Conservation (phyloP, 1,140 invertebrate species). For the Drosophila leontia region DNA sequence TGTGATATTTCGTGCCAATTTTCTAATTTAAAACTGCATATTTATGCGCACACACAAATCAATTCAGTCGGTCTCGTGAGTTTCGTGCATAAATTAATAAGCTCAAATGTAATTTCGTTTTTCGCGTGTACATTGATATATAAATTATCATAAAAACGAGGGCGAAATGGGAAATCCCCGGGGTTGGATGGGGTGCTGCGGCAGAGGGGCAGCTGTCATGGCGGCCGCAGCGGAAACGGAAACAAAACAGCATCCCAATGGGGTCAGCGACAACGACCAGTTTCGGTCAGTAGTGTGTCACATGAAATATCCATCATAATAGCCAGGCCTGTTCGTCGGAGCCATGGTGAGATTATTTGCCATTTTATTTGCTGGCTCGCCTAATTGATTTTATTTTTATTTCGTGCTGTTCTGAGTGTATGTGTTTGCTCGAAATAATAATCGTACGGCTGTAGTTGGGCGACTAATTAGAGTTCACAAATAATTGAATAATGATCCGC, state of each 20-base stretch:
- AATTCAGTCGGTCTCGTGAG: slow-evolving; percentile 37
- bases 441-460: slow-evolving; percentile 25
- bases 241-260: slow-evolving; percentile 69
- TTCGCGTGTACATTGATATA: slow-evolving; percentile 43
- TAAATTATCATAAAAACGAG: slow-evolving; percentile 54
- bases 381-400: slow-evolving; percentile 70
- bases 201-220: slow-evolving; percentile 49
- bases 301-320: slow-evolving; percentile 72
- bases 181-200: background rate
- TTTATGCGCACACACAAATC: slow-evolving; percentile 27
- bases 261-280: slow-evolving; percentile 15
- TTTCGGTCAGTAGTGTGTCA: slow-evolving; percentile 52
- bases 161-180: slow-evolving; percentile 40
- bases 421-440: slow-evolving; percentile 28
- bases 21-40: slow-evolving; percentile 23
- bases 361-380: slow-evolving; percentile 28
- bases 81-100: slow-evolving; percentile 52
- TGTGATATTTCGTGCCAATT: slow-evolving; percentile 26
- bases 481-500: slow-evolving; percentile 59
- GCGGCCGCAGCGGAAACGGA: slow-evolving; percentile 68
- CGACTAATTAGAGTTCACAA: slow-evolving; percentile 58
- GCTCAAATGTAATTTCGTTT: slow-evolving; percentile 43
- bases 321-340: slow-evolving; percentile 17
- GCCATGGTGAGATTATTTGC: slow-evolving; percentile 47
- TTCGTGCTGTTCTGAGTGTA: background rate